phyloP scores from a whole-genome alignment of 2,797 vertebrate species.

The Garrulus glandarius region DNA sequence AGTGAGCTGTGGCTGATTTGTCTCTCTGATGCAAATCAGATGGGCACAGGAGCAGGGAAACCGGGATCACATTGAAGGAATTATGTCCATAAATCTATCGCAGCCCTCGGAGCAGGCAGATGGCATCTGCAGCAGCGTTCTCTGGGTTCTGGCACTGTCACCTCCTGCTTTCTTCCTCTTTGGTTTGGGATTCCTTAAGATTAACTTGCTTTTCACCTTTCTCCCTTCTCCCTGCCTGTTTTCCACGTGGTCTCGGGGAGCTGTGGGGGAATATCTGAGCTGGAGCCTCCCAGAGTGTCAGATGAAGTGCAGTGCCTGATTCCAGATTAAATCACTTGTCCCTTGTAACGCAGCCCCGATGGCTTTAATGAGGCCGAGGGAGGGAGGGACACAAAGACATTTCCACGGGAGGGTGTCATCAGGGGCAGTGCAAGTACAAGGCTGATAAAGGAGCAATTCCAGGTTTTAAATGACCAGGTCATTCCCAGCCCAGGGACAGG shows the following conservation, averaged over 20 bases:
- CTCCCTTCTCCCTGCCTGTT: not conserved
- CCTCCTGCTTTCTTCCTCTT: not conserved
- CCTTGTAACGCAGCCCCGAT: not conserved
- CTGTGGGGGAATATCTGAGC: not conserved
- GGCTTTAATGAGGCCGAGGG: not conserved
- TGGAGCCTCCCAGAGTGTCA: not conserved
- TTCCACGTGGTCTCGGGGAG: not conserved
- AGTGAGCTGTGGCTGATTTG: not conserved
- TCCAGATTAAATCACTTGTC: not conserved
- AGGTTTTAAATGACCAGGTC: not conserved
- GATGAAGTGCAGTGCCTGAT: not conserved
- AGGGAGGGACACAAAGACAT: not conserved
- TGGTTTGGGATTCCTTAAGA: not conserved
- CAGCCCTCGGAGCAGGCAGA: not conserved
- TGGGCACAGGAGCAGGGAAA: not conserved
- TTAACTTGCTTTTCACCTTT: not conserved
- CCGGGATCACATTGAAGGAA: not conserved
- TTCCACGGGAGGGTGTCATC: not conserved
- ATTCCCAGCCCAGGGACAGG: not conserved
- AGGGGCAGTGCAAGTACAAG: not conserved
- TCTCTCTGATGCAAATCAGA: not conserved
- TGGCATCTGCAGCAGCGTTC: not conserved
- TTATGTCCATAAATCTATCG: not conserved
- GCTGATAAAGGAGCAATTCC: slow-evolving; percentile 6
- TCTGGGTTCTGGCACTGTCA: not conserved